Percentiles rank a stretch among this genome's conserved stretches.
Evolutionary conservation across 2,113 vertebrate genomes (phyloP).

Genomic region (Oncorhynchus nerka): DNA sequence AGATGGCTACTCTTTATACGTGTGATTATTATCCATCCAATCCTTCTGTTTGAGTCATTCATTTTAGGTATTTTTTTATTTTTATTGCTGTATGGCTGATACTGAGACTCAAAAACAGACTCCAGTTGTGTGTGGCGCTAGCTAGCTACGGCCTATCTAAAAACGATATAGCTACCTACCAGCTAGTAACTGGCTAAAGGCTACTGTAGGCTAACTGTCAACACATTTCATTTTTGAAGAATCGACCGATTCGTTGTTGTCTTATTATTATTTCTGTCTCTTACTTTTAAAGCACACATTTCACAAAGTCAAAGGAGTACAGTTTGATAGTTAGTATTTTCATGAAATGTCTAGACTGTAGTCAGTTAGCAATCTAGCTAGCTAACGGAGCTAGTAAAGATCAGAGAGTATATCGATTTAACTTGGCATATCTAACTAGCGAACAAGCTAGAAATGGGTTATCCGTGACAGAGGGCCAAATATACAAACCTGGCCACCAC

Average conservation of each 20-base stretch:
- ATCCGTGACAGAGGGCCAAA: too few species aligned
- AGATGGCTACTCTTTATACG: background rate
- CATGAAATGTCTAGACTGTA: too few species aligned
- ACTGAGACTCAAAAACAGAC: background rate
- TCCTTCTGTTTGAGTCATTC: accelerated
- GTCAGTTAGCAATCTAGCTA: too few species aligned
- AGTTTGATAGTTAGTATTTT: too few species aligned
- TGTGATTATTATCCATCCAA: background rate
- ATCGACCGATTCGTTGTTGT: background rate
- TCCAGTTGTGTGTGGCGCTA: background rate
- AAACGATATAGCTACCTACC: background rate
- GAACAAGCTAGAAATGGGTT: too few species aligned
- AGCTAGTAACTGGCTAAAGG: background rate
- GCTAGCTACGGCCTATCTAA: conserved; percentile 6
- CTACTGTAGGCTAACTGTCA: background rate
- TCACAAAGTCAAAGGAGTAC: background rate
- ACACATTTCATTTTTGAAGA: background rate
- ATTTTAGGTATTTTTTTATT: too few species aligned
- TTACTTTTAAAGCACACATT: background rate
- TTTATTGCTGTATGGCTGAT: background rate
- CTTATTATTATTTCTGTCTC: too few species aligned
- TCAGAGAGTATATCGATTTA: too few species aligned
- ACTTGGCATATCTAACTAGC: too few species aligned
- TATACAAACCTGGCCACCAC: too few species aligned
- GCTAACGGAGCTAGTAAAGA: too few species aligned